phyloP scores from a whole-genome alignment of 2,888 invertebrate species.

The Acrobasis repandana region DNA sequence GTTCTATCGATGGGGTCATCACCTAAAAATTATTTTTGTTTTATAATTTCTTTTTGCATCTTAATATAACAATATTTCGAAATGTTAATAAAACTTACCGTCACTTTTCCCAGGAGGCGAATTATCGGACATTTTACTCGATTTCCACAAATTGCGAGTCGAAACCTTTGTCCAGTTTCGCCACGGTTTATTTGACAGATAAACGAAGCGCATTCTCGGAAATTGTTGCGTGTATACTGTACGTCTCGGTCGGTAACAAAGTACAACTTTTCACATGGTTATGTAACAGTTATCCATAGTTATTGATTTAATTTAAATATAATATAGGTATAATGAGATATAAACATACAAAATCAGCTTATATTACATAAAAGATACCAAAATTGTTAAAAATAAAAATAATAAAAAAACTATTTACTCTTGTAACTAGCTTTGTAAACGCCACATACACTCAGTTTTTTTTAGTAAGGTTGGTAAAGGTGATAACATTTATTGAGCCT shows the following conservation, averaged over 20 bases:
- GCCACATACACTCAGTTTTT: neutral
- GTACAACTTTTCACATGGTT: slow-evolving; percentile 17
- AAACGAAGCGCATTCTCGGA: slow-evolving; percentile 60
- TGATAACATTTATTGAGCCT: too few relatives aligned
- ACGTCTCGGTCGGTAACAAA: slow-evolving; percentile 2
- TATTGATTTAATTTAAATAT: neutral
- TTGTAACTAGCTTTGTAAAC: slow-evolving; percentile 38
- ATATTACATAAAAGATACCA: neutral
- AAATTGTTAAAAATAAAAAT: neutral
- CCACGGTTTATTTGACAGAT: slow-evolving; percentile 69
- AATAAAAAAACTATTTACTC: neutral
- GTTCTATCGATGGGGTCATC: slow-evolving; percentile 52
- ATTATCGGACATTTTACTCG: slow-evolving; percentile 73
- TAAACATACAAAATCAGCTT: neutral
- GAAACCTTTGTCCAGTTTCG: slow-evolving; percentile 64
- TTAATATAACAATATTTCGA: neutral
- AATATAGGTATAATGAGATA: neutral
- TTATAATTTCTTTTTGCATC: slow-evolving; percentile 6
- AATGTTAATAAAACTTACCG: slow-evolving; percentile 48
- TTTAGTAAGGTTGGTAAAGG: too few relatives aligned
- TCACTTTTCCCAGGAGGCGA: slow-evolving; percentile 72
- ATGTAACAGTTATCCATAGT: slow-evolving; percentile 9
- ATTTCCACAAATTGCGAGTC: slow-evolving; percentile 67
- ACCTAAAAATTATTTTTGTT: slow-evolving; percentile 46
- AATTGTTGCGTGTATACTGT: slow-evolving; percentile 34